These are phyloP conservation scores for Ageneiosus marmoratus DNA, from an alignment of 2,113 vertebrate genomes.

Conservation along the genomic window DNA sequence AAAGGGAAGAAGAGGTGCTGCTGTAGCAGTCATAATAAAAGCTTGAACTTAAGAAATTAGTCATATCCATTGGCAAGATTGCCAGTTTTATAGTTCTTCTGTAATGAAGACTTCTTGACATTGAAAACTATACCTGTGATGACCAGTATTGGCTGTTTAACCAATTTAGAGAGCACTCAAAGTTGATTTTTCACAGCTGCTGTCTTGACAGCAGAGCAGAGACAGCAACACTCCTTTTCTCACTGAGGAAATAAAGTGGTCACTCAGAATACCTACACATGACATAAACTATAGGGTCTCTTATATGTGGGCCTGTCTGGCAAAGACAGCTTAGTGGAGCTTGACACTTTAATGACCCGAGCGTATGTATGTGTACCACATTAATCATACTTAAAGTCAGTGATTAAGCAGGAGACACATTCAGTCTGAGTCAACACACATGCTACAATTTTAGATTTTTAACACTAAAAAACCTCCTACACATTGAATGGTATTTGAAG, in stretches of 20 bases:
- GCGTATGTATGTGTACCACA: slow-evolving; percentile 1
- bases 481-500: slow-evolving; percentile 46
- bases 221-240: background rate
- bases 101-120: background rate
- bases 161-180: background rate
- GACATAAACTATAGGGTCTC: background rate
- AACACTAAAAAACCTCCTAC: slow-evolving; percentile 48
- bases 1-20: too few species aligned
- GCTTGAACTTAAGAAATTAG: background rate
- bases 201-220: background rate
- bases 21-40: background rate
- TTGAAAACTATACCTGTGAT: background rate
- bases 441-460: slow-evolving; percentile 43
- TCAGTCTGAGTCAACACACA: slow-evolving; percentile 19
- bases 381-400: slow-evolving; percentile 15
- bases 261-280: background rate
- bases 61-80: background rate
- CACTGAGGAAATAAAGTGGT: slow-evolving; percentile 27
- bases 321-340: background rate
- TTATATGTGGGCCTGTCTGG: slow-evolving; percentile 14
- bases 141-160: background rate
- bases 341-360: slow-evolving; percentile 27
- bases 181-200: slow-evolving; percentile 7
- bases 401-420: slow-evolving; percentile 27
- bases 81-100: background rate